Conservation (phyloP, 2,797 vertebrate genomes). For the Periophthalmus magnuspinnatus region DNA sequence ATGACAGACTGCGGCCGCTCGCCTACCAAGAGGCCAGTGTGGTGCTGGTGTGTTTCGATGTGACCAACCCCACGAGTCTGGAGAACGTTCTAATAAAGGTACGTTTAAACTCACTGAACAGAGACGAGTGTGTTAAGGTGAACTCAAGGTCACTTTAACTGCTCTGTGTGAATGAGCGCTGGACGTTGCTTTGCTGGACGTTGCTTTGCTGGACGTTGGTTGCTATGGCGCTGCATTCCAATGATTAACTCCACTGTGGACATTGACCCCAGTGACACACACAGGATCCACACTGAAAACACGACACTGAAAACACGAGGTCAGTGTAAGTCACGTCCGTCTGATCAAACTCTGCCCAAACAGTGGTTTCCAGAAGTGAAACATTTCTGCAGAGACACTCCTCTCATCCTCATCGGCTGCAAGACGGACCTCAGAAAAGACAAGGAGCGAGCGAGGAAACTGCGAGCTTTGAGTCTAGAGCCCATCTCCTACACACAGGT, state of each 20-base stretch:
- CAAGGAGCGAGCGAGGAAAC: slow-evolving; percentile 87
- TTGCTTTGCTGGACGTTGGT: neutral
- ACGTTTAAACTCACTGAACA: too few species aligned
- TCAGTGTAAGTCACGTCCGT: slow-evolving; percentile 7
- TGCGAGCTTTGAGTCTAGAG: slow-evolving; percentile 81
- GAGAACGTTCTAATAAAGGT: slow-evolving; percentile 96
- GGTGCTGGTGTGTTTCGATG: slow-evolving; percentile 92
- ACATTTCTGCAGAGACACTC: slow-evolving; percentile 89
- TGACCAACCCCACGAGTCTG: slow-evolving; percentile 93
- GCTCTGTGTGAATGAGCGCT: slow-evolving; percentile 47
- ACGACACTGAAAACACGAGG: neutral
- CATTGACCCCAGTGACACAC: slow-evolving; percentile 42
- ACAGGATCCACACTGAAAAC: neutral
- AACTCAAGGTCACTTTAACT: slow-evolving; percentile 15
- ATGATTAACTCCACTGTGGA: slow-evolving; percentile 51
- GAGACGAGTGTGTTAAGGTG: too few species aligned
- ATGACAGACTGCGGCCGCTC: slow-evolving; percentile 90
- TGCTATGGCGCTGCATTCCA: slow-evolving; percentile 31
- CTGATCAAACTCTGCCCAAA: slow-evolving; percentile 1
- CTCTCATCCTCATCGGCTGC: slow-evolving; percentile 91
- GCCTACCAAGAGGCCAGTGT: slow-evolving; percentile 93
- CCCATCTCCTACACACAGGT: slow-evolving; percentile 93
- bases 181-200: too few species aligned
- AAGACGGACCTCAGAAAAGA: slow-evolving; percentile 96
- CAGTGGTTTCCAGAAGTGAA: slow-evolving; percentile 95